These are phyloP conservation scores for Pomatostomus ruficeps DNA, from an alignment of 2,113 vertebrate genomes.

Conservation along the genomic window DNA sequence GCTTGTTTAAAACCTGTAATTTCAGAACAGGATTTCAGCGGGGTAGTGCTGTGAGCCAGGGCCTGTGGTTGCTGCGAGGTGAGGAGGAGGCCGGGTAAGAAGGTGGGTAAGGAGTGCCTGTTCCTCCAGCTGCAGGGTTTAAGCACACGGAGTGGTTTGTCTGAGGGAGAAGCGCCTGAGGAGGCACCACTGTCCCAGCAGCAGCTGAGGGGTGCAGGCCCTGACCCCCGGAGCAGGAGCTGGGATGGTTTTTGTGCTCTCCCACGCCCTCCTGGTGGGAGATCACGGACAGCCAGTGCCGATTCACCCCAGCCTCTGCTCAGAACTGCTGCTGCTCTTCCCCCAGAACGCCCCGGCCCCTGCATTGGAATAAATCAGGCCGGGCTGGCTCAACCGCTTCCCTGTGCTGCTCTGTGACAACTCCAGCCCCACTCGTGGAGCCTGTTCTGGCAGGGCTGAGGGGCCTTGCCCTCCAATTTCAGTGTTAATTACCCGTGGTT, in stretches of 20 bases:
- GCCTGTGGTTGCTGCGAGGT: accelerated
- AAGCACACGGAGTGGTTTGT: conserved; percentile 84
- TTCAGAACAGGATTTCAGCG: background rate
- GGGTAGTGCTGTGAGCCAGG: accelerated
- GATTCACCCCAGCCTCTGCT: accelerated
- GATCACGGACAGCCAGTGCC: accelerated
- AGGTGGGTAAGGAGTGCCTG: accelerated
- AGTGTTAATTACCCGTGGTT: background rate
- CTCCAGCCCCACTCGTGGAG: accelerated
- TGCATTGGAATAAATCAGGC: background rate
- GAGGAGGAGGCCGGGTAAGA: background rate
- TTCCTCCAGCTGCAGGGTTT: conserved; percentile 79
- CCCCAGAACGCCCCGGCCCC: accelerated
- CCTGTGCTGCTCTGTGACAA: background rate
- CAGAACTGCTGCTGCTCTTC: accelerated
- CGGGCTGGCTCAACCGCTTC: background rate
- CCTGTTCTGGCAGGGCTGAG: background rate
- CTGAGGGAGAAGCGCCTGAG: background rate
- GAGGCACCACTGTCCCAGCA: background rate
- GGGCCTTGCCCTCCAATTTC: accelerated
- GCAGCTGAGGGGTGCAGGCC: background rate
- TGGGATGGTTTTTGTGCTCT: background rate
- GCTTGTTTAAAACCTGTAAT: accelerated
- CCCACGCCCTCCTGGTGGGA: background rate
- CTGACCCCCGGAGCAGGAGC: accelerated